A percentile compares a stretch with the other conserved stretches of the same genome.
Conservation (phyloP, 2,888 invertebrate genomes). For the Erannis defoliaria region DNA sequence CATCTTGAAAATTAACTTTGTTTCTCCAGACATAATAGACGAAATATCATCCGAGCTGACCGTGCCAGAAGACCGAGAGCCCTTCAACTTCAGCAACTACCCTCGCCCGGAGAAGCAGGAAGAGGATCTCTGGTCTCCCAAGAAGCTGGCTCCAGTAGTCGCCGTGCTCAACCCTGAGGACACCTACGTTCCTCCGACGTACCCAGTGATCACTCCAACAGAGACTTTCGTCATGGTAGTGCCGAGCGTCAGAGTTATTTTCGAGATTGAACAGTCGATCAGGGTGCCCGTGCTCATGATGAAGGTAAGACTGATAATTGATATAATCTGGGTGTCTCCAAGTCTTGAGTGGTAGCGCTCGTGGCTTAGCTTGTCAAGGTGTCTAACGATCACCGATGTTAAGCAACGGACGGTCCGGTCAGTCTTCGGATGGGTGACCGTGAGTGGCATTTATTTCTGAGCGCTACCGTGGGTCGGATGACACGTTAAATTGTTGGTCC, state of each 20-base stretch:
- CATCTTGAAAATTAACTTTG: neutral
- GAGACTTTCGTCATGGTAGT: constrained; percentile 84
- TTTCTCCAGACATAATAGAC: constrained; percentile 79
- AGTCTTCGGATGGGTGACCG: too few species aligned
- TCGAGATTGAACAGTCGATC: constrained; percentile 87
- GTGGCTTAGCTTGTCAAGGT: too few species aligned
- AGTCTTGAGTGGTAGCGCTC: too few species aligned
- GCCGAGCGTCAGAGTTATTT: constrained; percentile 87
- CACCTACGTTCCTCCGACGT: constrained; percentile 70
- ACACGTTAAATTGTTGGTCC: too few species aligned
- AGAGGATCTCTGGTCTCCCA: constrained; percentile 91
- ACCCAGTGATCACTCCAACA: constrained; percentile 69
- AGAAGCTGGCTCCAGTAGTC: constrained; percentile 83
- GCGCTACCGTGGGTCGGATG: too few species aligned
- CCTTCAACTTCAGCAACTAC: constrained; percentile 76
- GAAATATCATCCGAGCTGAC: constrained; percentile 75
- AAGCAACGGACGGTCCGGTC: too few species aligned
- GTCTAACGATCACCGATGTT: too few species aligned
- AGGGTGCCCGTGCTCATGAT: constrained; percentile 72
- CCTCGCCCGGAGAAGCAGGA: constrained; percentile 73
- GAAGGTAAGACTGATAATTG: constrained; percentile 61
- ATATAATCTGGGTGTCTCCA: too few species aligned
- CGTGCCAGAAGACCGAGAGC: constrained; percentile 81
- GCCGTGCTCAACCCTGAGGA: constrained; percentile 62
- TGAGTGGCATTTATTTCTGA: too few species aligned